Evolutionary conservation across 2,113 vertebrate species (phyloP).

Genomic region (Opisthocomus hoazin): DNA sequence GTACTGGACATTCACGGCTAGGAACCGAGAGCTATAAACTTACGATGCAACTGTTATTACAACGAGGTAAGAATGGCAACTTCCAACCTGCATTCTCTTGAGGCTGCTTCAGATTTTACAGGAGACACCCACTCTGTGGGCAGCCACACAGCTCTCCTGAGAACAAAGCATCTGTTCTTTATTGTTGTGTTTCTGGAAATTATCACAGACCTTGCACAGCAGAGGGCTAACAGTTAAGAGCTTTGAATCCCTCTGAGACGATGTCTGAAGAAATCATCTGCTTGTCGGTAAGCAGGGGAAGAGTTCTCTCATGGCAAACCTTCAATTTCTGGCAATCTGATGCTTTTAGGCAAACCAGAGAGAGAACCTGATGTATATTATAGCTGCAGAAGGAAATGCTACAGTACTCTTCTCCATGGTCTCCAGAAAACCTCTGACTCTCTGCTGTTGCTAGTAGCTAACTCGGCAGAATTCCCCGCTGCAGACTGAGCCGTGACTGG

Average conservation of each 20-base stretch:
- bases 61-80: not conserved
- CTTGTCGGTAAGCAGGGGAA: not conserved
- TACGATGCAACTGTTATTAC: not conserved
- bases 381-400: not conserved
- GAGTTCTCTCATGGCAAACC: not conserved
- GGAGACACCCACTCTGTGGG: not conserved
- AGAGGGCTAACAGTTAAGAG: not conserved
- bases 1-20: not conserved
- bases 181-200: not conserved
- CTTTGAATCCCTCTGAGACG: not conserved
- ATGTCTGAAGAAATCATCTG: not conserved
- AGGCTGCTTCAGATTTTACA: not conserved
- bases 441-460: not conserved
- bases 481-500: not conserved
- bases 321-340: not conserved
- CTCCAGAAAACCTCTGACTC: not conserved
- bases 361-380: not conserved
- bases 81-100: not conserved
- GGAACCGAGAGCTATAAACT: not conserved
- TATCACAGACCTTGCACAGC: not conserved
- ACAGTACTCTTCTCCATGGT: not conserved
- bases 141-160: not conserved
- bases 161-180: not conserved
- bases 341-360: not conserved
- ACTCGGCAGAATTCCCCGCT: not conserved